Conservation (phyloP, 2,888 invertebrate species). For the Pristionchus fissidentatus region DNA sequence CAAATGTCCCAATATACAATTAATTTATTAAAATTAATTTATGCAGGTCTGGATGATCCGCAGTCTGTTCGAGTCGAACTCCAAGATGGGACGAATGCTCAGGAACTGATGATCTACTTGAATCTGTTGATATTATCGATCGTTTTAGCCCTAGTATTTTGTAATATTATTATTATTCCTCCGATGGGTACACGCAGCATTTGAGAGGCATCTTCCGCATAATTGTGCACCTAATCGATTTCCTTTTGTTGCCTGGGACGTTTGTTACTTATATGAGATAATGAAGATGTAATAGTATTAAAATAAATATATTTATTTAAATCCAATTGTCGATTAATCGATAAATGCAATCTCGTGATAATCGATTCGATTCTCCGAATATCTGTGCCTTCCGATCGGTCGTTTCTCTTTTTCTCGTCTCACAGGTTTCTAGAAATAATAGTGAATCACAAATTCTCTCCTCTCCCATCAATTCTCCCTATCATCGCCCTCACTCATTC, state of each 20-base stretch:
- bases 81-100: slow-evolving; percentile 73
- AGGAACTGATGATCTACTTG: slow-evolving; percentile 51
- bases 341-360: neutral
- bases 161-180: slow-evolving; percentile 16
- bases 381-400: slow-evolving; percentile 7
- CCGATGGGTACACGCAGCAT: slow-evolving; percentile 9
- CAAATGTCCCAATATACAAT: too few relatives aligned
- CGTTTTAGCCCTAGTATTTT: slow-evolving; percentile 21
- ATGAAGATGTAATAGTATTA: neutral
- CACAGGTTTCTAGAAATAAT: neutral
- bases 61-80: slow-evolving; percentile 84
- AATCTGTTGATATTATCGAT: slow-evolving; percentile 10
- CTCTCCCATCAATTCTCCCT: neutral
- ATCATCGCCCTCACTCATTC: neutral
- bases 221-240: slow-evolving; percentile 27
- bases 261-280: slow-evolving; percentile 32
- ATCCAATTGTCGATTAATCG: neutral
- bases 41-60: slow-evolving; percentile 83
- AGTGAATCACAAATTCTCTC: neutral
- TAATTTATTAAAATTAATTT: slow-evolving; percentile 10
- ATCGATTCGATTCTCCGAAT: slow-evolving; percentile 15
- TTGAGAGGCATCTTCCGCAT: slow-evolving; percentile 43
- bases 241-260: slow-evolving; percentile 26
- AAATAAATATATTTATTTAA: slow-evolving; percentile 41
- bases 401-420: neutral